Evolutionary conservation across 2,888 invertebrate species (phyloP).

Genomic region (Philhelius pedissequus): DNA sequence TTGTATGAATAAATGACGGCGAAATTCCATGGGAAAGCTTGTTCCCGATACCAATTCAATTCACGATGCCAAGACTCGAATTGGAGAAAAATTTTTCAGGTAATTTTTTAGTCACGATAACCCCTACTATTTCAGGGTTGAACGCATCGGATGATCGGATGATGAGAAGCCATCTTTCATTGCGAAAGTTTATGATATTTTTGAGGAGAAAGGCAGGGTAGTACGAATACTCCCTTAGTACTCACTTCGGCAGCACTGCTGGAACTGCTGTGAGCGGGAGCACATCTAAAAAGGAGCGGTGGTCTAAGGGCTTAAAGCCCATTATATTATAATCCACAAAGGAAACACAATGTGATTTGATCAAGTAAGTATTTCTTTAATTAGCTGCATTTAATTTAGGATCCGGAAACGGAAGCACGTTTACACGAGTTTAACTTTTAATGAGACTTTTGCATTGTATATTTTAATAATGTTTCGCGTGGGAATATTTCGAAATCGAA

Average conservation of each 20-base stretch:
- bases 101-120: too few relatives aligned
- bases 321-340: conserved; percentile 10
- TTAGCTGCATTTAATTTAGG: background rate
- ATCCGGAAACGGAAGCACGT: background rate
- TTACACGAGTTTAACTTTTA: background rate
- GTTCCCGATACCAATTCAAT: too few relatives aligned
- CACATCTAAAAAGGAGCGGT: background rate
- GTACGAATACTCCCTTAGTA: too few relatives aligned
- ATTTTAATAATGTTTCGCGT: background rate
- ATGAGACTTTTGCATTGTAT: background rate
- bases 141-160: too few relatives aligned
- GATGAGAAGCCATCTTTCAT: too few relatives aligned
- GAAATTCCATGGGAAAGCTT: too few relatives aligned
- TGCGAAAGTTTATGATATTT: too few relatives aligned
- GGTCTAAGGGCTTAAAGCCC: background rate
- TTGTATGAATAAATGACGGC: too few relatives aligned
- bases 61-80: too few relatives aligned
- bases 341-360: conserved; percentile 5
- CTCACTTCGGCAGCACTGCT: background rate
- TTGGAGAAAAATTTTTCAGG: too few relatives aligned
- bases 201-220: too few relatives aligned
- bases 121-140: too few relatives aligned
- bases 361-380: background rate
- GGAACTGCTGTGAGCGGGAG: background rate
- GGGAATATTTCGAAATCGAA: background rate